Percentiles rank a stretch among this genome's conserved stretches.
These are phyloP conservation scores for Theretra japonica DNA, from an alignment of 2,888 invertebrate genomes.

Conservation along the genomic window DNA sequence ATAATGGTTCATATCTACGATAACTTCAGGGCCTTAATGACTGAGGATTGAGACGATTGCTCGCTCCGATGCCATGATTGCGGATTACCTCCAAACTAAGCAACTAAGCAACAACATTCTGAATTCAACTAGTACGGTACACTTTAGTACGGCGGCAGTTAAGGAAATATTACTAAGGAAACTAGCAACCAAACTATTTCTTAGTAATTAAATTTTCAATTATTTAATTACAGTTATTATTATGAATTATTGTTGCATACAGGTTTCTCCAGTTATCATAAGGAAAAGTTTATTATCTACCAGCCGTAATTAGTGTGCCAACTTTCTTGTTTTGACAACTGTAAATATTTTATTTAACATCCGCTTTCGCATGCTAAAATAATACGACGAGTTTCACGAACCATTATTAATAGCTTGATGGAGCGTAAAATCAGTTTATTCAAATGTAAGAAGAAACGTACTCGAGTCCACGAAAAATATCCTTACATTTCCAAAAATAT, in stretches of 20 bases:
- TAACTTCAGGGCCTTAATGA: slow-evolving; percentile 58
- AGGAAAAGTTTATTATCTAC: background rate
- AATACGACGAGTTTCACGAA: slow-evolving; percentile 2
- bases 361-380: background rate
- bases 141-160: background rate
- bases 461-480: background rate
- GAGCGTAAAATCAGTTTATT: background rate
- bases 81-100: slow-evolving; percentile 39
- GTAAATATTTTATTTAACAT: slow-evolving; percentile 6
- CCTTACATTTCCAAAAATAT: background rate
- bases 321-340: slow-evolving; percentile 13
- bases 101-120: slow-evolving; percentile 13
- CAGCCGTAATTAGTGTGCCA: background rate
- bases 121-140: background rate
- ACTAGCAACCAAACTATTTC: too few relatives aligned
- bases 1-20: slow-evolving; percentile 62
- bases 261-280: background rate
- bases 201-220: too few relatives aligned
- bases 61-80: slow-evolving; percentile 47
- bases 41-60: slow-evolving; percentile 45
- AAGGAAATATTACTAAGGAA: too few relatives aligned
- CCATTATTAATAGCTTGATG: background rate
- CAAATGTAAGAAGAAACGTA: slow-evolving; percentile 1
- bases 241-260: background rate
- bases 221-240: background rate